Evolutionary conservation across 2,113 vertebrate genomes (phyloP), one percentile per base, ranked within the genome.

Genomic region (Heterocephalus glaber): DNA sequence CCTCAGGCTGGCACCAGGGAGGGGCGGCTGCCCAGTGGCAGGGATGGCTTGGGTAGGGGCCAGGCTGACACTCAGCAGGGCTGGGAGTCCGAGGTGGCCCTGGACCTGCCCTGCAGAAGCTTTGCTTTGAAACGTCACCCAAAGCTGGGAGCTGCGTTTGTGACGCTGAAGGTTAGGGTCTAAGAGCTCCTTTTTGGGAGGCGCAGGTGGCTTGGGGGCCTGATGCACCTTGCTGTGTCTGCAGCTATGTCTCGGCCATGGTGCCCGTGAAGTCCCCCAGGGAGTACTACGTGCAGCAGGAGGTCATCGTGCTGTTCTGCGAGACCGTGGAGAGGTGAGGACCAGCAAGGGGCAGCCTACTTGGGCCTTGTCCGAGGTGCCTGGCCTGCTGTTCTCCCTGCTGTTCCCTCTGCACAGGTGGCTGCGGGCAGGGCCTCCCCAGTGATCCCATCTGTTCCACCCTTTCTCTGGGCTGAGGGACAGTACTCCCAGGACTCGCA

Each of bases 221-320:
- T 92, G 74, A 82, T 38, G 0, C 41, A 0, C 26, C 70, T 17
- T 70, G 0, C 84, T 89, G 38, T 86, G 68, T 96, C 86, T 89
- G 89, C 97, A 99, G 99, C 98, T 99, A 99, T 1, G 99, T 99
- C 89, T 99, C 99, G 0, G 99, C 99, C 97, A 99, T 99, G 99
- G 99, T 99, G 98, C 99, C 99, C 44, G 99, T 99, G 95, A 99
- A 99, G 98, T 99, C 99, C 92, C 99, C 99, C 87, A 99, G 99
- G 98, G 99, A 99, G 97, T 99, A 99, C 96, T 99, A 99, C n/a
- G 99, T 99, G 66, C 99, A 99, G 98, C 99, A 99, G 96, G 99
- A 99, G 72, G 99, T 99, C 93, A 99, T 99, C 0, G 99, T 99
- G 61, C 99, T 99, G 72, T 99, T 99, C 98, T 99, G 99, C 96